Conservation (phyloP, 2,888 invertebrate species). For the Chrysolina americana region DNA sequence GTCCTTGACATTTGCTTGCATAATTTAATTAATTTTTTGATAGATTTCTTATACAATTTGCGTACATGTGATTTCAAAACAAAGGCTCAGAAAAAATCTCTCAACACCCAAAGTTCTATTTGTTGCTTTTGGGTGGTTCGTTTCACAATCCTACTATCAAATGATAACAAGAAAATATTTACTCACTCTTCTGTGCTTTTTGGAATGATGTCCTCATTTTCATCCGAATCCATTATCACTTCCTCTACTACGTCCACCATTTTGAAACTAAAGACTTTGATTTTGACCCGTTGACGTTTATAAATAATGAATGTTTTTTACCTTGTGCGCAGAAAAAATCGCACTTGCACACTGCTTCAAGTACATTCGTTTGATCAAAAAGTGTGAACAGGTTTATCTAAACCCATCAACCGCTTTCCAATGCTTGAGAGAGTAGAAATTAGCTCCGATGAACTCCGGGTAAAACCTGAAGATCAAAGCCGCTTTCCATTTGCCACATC, state of each 20-base stretch:
- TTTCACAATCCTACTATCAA: not conserved
- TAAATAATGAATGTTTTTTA: not conserved
- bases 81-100: constrained; percentile 1
- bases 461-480: too few species aligned
- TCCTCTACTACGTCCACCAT: constrained; percentile 67
- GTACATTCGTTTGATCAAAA: too few species aligned
- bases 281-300: not conserved
- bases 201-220: constrained; percentile 65
- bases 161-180: not conserved
- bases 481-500: too few species aligned
- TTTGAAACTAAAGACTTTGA: constrained; percentile 34
- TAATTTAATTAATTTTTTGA: not conserved
- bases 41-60: constrained; percentile 1
- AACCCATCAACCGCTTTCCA: too few species aligned
- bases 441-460: too few species aligned
- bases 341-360: not conserved
- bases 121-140: not conserved
- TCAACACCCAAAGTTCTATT: not conserved
- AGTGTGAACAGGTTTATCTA: too few species aligned
- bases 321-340: not conserved
- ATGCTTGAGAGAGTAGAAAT: too few species aligned
- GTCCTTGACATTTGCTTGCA: constrained; percentile 15
- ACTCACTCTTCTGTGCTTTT: constrained; percentile 68
- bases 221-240: constrained; percentile 64
- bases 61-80: constrained; percentile 31